A percentile compares a stretch with the other conserved stretches of the same genome.
These are phyloP conservation scores for Amblyraja radiata DNA, from an alignment of 2,797 vertebrate species.

Conservation along the genomic window DNA sequence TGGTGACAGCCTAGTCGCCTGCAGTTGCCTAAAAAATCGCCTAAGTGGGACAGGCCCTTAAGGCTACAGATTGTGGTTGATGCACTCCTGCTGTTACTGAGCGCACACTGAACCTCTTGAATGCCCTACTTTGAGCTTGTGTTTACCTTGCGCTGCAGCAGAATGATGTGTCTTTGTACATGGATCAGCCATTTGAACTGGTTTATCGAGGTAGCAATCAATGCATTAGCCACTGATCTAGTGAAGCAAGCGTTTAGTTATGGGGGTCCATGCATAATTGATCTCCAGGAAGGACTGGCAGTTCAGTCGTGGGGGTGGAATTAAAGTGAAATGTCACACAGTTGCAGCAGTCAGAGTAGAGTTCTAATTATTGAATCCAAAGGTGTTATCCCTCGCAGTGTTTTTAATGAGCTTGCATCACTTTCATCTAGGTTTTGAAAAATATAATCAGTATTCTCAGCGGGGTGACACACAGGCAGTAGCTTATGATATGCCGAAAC, in stretches of 20 bases:
- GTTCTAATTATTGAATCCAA: conserved; percentile 40
- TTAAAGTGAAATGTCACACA: conserved; percentile 33
- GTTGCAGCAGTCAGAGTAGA: conserved; percentile 17
- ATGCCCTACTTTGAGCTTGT: not conserved
- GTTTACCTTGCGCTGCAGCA: not conserved
- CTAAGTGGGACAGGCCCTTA: too few relatives aligned
- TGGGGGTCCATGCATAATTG: not conserved
- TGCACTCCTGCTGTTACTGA: too few relatives aligned
- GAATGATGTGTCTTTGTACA: not conserved
- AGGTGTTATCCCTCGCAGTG: conserved; percentile 37
- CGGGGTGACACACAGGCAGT: not conserved
- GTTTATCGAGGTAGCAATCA: not conserved
- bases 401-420: conserved; percentile 7
- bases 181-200: not conserved
- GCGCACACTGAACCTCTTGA: too few relatives aligned
- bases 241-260: not conserved
- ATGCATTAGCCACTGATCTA: not conserved
- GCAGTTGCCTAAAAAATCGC: too few relatives aligned
- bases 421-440: not conserved
- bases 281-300: conserved; percentile 2
- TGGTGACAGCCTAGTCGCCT: too few relatives aligned
- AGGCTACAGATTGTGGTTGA: too few relatives aligned
- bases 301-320: not conserved
- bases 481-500: not conserved
- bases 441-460: conserved; percentile 1